Conservation (phyloP, 1,140 invertebrate genomes). For the Arctopsyche grandis region DNA sequence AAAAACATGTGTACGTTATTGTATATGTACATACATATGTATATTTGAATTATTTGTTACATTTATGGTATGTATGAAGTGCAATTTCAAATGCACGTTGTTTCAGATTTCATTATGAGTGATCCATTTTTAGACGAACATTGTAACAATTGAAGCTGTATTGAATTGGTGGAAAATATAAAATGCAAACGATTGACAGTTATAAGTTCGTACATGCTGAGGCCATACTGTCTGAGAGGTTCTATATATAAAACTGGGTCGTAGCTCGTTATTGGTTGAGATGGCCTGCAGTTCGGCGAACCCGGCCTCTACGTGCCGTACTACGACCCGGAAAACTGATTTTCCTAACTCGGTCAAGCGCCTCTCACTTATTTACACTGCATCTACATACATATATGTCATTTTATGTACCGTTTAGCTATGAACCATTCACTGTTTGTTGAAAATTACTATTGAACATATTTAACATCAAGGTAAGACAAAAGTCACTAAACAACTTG, state of each 20-base stretch:
- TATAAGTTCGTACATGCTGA: not conserved
- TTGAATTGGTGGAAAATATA: not conserved
- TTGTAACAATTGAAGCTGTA: not conserved
- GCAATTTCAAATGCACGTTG: no score
- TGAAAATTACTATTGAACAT: no score
- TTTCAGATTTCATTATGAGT: no score
- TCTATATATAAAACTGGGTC: constrained; percentile 50
- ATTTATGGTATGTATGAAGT: no score
- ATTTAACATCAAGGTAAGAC: no score
- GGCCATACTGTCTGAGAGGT: constrained; percentile 34
- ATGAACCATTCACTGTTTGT: no score
- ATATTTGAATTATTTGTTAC: no score
- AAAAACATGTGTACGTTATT: no score
- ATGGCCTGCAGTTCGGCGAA: constrained; percentile 37
- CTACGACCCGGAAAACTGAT: constrained; percentile 27
- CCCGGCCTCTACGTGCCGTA: constrained; percentile 25
- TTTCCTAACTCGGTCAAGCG: constrained; percentile 29
- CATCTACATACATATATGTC: not conserved
- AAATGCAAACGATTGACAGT: not conserved
- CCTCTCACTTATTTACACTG: not conserved
- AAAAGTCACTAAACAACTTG: no score
- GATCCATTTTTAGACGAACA: not conserved
- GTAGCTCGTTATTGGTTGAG: constrained; percentile 47
- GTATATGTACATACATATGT: no score
- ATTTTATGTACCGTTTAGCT: not conserved